Evolutionary conservation across 2,888 invertebrate genomes (phyloP), one percentile per base, ranked within the genome.

Genomic region (Stenolophus ochropezus): DNA sequence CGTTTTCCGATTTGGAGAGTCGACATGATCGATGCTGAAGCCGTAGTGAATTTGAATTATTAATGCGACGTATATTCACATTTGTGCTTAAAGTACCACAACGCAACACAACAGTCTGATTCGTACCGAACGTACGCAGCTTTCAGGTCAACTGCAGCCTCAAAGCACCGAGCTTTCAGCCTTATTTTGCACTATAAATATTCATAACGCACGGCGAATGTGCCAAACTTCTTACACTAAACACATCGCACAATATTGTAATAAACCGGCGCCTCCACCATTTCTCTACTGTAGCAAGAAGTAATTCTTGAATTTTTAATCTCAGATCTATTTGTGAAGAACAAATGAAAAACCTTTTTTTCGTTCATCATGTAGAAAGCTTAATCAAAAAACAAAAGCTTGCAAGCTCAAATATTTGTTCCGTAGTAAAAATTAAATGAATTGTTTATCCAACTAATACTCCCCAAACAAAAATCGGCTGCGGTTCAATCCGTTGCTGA

Each of bases 81-180:
- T 61, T 61, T 61, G 21, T 61, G 61, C 25, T 61, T 23, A 61
- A 61, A 61, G 61, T 61, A 61, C 61, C 56, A 11, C 33, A 42
- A 42, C 33, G 11, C 33, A 42, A 42, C 33, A 42, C 33, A 42
- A 42, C 33, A 11, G 33, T 42, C 33, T 42, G 33, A 42, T 42
- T 42, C 11, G 33, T 42, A 42, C 33, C 1, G 33, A 42, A 42
- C 8, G 33, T 42, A 42, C 33, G 33, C 33, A 42, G 11, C 11
- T 42, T 8, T 42, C 33, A 42, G 33, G 33, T 42, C 33, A 42
- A 11, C 33, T 42, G 8, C 11, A 42, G 33, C 33, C 8, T 42
- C 33, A 42, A 42, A 42, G 33, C 33, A 42, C 4, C 3, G 8
- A 42, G 33, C 33, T 42, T 42, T 42, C 33, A 42, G 11, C 8